Conservation (phyloP, 2,113 vertebrate genomes). For the Toxostoma redivivum region DNA sequence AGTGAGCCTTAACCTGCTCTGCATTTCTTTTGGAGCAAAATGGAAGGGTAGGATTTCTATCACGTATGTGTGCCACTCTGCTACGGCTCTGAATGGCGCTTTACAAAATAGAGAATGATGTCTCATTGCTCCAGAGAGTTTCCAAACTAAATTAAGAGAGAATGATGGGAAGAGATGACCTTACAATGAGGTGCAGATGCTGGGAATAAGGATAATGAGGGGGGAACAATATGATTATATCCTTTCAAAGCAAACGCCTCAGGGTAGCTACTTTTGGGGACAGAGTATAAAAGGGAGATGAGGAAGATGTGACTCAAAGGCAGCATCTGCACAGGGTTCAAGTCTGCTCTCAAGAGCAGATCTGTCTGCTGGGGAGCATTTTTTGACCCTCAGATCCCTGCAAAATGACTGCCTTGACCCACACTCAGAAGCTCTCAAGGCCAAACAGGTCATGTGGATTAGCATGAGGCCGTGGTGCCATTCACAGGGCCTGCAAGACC, state of each 20-base stretch:
- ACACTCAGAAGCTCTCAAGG: neutral
- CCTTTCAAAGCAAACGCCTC: slow-evolving; percentile 15
- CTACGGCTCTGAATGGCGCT: slow-evolving; percentile 4
- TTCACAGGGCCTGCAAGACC: neutral
- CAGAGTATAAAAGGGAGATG: neutral
- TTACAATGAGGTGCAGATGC: slow-evolving; percentile 37
- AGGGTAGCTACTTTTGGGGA: slow-evolving; percentile 19
- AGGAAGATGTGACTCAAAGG: neutral
- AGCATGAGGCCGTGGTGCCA: neutral
- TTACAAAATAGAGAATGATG: slow-evolving; percentile 52
- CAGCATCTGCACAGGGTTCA: neutral
- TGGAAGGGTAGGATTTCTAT: slow-evolving; percentile 18
- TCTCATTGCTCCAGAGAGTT: slow-evolving; percentile 55
- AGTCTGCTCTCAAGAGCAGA: neutral
- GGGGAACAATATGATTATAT: slow-evolving; percentile 32
- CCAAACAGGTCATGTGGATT: neutral
- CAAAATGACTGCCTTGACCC: neutral
- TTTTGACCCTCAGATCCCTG: neutral
- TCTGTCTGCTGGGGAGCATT: neutral
- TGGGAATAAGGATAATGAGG: slow-evolving; percentile 26
- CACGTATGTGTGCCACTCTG: neutral
- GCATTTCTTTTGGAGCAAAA: neutral
- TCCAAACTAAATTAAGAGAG: slow-evolving; percentile 59
- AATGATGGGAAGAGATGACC: slow-evolving; percentile 43
- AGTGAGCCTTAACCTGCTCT: neutral